phyloP scores from a whole-genome alignment of 2,113 vertebrate genomes.

The Panthera tigris region DNA sequence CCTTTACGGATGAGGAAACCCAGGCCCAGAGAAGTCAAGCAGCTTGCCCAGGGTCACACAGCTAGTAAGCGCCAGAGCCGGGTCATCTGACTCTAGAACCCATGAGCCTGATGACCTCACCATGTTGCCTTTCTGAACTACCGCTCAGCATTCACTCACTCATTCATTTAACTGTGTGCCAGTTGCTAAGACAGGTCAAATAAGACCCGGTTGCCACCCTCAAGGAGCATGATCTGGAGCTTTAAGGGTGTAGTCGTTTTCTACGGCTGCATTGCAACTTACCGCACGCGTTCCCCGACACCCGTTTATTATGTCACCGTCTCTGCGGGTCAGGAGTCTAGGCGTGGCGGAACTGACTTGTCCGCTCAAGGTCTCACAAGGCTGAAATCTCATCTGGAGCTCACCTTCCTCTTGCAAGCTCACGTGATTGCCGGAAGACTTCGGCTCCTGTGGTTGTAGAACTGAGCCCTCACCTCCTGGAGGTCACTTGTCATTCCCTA shows the following conservation, averaged over 20 bases:
- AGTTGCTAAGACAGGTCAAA: neutral
- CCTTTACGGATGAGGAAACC: neutral
- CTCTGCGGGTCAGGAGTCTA: neutral
- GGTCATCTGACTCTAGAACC: neutral
- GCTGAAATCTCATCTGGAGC: neutral
- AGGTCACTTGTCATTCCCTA: neutral
- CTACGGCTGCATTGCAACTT: neutral
- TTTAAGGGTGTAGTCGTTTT: neutral
- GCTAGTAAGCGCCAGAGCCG: neutral
- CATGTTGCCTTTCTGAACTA: neutral
- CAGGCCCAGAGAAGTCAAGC: neutral
- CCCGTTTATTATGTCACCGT: neutral
- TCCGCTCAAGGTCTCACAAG: neutral
- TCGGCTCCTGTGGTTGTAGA: neutral
- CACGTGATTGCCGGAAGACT: neutral
- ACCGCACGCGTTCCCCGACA: neutral
- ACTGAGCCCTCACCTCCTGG: neutral
- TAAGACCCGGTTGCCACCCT: neutral
- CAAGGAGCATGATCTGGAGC: accelerated
- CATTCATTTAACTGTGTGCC: neutral
- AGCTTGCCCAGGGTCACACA: neutral
- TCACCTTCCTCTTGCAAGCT: neutral
- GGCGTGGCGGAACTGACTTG: neutral
- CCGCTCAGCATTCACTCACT: neutral
- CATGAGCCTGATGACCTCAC: accelerated